Evolutionary conservation across 2,888 invertebrate genomes (phyloP).

Genomic region (Drosophila anomelani): DNA sequence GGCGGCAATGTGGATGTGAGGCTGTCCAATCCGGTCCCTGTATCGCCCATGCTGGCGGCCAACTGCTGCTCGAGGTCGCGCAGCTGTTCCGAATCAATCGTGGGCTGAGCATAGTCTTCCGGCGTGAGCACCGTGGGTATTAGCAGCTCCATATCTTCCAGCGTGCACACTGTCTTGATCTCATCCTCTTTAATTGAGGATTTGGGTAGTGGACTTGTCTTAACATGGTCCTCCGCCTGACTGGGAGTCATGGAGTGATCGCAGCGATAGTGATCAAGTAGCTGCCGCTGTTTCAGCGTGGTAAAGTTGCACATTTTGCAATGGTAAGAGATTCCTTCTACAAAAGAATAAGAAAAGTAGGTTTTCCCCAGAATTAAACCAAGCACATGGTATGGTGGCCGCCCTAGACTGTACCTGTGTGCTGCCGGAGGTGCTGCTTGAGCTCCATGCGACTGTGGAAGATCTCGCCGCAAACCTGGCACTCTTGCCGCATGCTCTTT

Average conservation of each 20-base stretch:
- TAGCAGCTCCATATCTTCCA: conserved; percentile 69
- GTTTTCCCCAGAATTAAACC: not conserved
- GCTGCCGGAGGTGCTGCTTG: conserved; percentile 77
- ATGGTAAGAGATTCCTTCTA: conserved; percentile 66
- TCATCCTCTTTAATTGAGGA: conserved; percentile 7
- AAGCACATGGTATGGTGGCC: not conserved
- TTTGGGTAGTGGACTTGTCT: not conserved
- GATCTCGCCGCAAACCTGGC: conserved; percentile 76
- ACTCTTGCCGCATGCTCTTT: conserved; percentile 66
- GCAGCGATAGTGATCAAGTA: conserved; percentile 70
- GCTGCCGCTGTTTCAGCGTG: conserved; percentile 57
- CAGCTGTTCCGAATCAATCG: conserved; percentile 53
- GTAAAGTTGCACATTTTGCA: conserved; percentile 74
- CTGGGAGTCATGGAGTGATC: conserved; percentile 53
- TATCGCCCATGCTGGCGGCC: conserved; percentile 23
- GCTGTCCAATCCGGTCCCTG: conserved; percentile 5
- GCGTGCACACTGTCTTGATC: conserved; percentile 58
- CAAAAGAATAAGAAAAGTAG: not conserved
- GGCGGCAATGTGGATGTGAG: conserved; percentile 30
- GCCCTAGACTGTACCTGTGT: conserved; percentile 64
- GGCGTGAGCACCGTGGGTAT: conserved; percentile 70
- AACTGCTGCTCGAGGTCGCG: conserved; percentile 64
- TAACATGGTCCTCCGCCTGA: conserved; percentile 54
- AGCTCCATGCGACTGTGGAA: conserved; percentile 71
- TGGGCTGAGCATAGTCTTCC: conserved; percentile 59